Conservation (phyloP, 1,140 invertebrate genomes). For the Drosophila sucinea region DNA sequence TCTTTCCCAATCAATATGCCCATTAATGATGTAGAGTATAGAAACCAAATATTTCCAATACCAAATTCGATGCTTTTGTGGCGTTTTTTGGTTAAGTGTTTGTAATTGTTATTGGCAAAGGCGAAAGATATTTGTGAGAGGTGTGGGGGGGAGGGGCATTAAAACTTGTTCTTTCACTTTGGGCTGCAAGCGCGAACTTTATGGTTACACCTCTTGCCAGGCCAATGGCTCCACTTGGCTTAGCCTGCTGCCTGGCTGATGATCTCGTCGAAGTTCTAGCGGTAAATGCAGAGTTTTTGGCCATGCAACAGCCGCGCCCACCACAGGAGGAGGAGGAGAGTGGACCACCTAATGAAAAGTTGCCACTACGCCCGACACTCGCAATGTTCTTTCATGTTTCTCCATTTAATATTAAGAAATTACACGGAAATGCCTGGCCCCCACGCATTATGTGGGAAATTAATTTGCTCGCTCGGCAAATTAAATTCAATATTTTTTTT, state of each 20-base stretch:
- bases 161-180: constrained; percentile 79
- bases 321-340: background rate
- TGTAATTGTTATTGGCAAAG: constrained; percentile 55
- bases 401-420: constrained; percentile 77
- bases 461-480: constrained; percentile 65
- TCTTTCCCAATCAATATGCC: background rate
- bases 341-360: constrained; percentile 72
- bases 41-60: constrained; percentile 9
- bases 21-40: constrained; percentile 30
- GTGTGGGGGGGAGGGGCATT: background rate
- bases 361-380: constrained; percentile 25
- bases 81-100: constrained; percentile 42
- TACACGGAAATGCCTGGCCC: constrained; percentile 50
- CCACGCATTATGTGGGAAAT: constrained; percentile 69
- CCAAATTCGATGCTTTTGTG: constrained; percentile 19
- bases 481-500: constrained; percentile 69
- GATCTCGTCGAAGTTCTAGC: constrained; percentile 66
- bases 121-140: background rate
- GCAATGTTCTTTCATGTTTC: constrained; percentile 22
- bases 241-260: constrained; percentile 44
- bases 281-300: constrained; percentile 74
- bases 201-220: constrained; percentile 74
- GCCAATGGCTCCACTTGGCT: background rate
- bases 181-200: constrained; percentile 79
- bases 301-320: constrained; percentile 57